phyloP scores from a whole-genome alignment of 2,888 invertebrate species.

The Tachina fera region DNA sequence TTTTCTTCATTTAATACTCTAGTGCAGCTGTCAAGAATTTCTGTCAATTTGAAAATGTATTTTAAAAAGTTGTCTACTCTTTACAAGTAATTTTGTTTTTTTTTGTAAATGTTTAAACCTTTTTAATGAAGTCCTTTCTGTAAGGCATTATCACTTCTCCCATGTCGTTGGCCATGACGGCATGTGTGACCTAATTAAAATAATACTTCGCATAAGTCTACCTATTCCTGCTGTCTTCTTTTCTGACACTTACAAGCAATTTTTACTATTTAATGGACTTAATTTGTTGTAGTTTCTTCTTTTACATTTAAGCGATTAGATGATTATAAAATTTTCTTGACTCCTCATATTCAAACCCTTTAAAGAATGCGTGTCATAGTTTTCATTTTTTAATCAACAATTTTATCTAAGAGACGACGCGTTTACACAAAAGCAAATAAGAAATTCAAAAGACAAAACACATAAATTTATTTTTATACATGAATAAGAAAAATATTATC shows the following conservation, averaged over 20 bases:
- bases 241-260: conserved; percentile 11
- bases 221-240: background rate
- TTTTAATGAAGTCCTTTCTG: background rate
- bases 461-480: conserved; percentile 51
- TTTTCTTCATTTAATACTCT: no score
- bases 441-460: conserved; percentile 15
- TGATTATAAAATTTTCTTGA: background rate
- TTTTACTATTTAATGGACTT: conserved; percentile 55
- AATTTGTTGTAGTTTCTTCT: conserved; percentile 49
- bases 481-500: conserved; percentile 53
- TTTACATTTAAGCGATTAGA: conserved; percentile 24
- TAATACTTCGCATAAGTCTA: background rate
- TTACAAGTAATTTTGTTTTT: no score
- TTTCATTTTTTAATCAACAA: conserved; percentile 52
- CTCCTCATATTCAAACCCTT: conserved; percentile 24
- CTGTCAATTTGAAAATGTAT: no score
- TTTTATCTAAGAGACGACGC: conserved; percentile 46
- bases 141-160: background rate
- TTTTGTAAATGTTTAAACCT: no score
- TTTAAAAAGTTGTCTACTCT: no score
- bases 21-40: no score
- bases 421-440: conserved; percentile 35
- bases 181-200: background rate
- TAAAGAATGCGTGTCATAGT: conserved; percentile 77
- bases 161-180: background rate